These are phyloP conservation scores for Polyergus mexicanus DNA, from an alignment of 1,140 invertebrate genomes.

Conservation along the genomic window DNA sequence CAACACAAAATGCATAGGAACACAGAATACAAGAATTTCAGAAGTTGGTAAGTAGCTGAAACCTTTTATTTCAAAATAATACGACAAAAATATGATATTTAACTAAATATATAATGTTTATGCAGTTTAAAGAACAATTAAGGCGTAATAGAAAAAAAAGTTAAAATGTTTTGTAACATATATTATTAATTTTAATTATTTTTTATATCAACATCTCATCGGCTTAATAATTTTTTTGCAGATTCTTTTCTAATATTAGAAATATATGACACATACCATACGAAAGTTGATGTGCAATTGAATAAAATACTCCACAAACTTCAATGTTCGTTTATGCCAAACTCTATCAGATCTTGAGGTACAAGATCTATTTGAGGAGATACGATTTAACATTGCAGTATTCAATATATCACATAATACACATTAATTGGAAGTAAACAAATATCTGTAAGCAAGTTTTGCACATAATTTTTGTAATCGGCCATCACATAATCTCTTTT, in stretches of 20 bases:
- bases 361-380: conserved; percentile 69
- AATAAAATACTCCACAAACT: not conserved
- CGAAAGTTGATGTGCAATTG: not conserved
- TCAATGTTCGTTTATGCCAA: no score
- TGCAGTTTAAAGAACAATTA: no score
- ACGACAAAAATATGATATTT: no score
- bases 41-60: not conserved
- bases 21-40: not conserved
- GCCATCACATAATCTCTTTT: not conserved
- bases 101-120: no score
- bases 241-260: not conserved
- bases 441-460: conserved; percentile 60
- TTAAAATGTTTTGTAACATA: no score
- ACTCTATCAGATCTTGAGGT: conserved; percentile 56
- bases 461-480: conserved; percentile 71
- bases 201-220: no score
- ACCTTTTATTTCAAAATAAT: no score
- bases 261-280: not conserved
- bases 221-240: not conserved
- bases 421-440: conserved; percentile 67
- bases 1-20: conserved; percentile 3
- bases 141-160: no score
- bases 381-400: conserved; percentile 67
- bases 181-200: no score
- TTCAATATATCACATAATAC: conserved; percentile 47